Percentiles rank a stretch among this genome's conserved stretches.
Evolutionary conservation across 92 coral and sea anemone species (phyloP).

Genomic region (Actinernus sp.): DNA sequence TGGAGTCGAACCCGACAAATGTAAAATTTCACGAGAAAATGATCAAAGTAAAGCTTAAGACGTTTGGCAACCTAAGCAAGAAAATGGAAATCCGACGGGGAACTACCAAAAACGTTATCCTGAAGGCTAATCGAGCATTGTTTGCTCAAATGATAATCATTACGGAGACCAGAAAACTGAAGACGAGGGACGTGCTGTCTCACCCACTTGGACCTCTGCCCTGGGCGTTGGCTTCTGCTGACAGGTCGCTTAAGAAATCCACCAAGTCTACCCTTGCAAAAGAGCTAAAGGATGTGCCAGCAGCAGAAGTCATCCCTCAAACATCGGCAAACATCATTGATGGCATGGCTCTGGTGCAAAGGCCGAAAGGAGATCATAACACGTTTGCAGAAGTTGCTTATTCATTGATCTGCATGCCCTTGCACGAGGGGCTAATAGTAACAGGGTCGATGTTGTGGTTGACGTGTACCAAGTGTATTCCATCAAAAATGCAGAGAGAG

Average conservation of each 20-base stretch:
- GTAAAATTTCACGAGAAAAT: conserved; percentile 28
- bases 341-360: conserved; percentile 73
- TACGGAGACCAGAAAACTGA: conserved; percentile 42
- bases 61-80: conserved; percentile 26
- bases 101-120: conserved; percentile 23
- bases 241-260: conserved; percentile 23
- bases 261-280: conserved; percentile 23
- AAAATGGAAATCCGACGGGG: no score
- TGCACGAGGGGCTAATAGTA: conserved; percentile 31
- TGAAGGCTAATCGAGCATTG: conserved; percentile 58
- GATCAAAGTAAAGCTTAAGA: conserved; percentile 26
- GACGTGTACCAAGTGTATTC: conserved; percentile 20
- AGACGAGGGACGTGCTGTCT: conserved; percentile 27
- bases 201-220: conserved; percentile 42
- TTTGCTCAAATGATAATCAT: no score
- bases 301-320: conserved; percentile 40
- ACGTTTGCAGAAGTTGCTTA: conserved; percentile 42
- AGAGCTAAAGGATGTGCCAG: conserved; percentile 23
- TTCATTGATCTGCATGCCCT: conserved; percentile 6
- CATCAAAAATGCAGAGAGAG: conserved; percentile 20
- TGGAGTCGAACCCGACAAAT: conserved; percentile 23
- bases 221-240: conserved; percentile 25
- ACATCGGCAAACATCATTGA: conserved; percentile 53
- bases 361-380: conserved; percentile 44
- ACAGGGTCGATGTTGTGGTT: conserved; percentile 26